These are phyloP conservation scores for Ibycter americanus DNA, from an alignment of 2,797 vertebrate genomes.

Conservation along the genomic window DNA sequence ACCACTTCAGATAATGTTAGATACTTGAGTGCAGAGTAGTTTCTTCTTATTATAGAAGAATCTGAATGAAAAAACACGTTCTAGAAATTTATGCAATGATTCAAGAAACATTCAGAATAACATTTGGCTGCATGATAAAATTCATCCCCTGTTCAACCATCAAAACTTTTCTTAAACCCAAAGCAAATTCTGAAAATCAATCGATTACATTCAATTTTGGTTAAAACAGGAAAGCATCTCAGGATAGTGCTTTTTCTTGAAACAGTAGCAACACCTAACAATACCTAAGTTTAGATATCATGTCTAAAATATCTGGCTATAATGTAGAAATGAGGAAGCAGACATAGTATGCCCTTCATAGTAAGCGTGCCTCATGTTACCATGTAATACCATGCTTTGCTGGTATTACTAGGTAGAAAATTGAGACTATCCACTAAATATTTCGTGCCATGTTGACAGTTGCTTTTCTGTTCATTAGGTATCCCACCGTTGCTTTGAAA, in stretches of 20 bases:
- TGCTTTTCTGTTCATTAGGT: not conserved
- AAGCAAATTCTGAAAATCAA: not conserved
- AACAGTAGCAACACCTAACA: not conserved
- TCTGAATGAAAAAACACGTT: not conserved
- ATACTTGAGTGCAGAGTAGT: not conserved
- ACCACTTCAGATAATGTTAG: not conserved
- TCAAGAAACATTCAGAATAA: not conserved
- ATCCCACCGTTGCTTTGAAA: not conserved
- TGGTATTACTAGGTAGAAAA: not conserved
- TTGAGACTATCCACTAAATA: not conserved
- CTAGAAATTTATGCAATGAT: not conserved
- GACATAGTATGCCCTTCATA: not conserved
- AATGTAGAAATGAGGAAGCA: not conserved
- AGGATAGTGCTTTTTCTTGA: not conserved
- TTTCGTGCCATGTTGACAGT: not conserved
- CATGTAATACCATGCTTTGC: not conserved
- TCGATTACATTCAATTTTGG: not conserved
- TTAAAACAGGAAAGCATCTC: not conserved
- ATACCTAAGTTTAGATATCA: not conserved
- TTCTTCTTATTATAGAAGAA: not conserved
- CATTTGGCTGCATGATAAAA: not conserved
- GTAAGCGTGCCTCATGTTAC: not conserved
- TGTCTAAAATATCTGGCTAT: not conserved
- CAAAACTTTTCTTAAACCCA: not conserved
- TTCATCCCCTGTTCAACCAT: not conserved